Percentiles rank a stretch among this genome's conserved stretches.
Evolutionary conservation across 2,113 vertebrate genomes (phyloP).

Genomic region (Cathartes aura): DNA sequence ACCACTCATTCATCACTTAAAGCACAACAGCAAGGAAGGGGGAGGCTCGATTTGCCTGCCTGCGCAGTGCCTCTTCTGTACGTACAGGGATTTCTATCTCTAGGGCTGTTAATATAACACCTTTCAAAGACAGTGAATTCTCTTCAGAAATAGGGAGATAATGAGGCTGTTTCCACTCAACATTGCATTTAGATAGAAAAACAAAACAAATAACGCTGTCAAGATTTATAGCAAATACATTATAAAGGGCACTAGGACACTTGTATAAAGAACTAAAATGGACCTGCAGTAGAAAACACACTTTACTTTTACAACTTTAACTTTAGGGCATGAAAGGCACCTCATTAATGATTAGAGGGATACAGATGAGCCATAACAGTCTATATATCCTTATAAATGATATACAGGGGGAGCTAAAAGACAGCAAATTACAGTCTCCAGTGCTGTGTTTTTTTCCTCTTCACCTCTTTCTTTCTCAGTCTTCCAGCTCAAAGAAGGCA

Average conservation of each 20-base stretch:
- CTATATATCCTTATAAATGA: constrained; percentile 71
- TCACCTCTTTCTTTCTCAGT: constrained; percentile 36
- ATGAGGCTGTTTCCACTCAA: constrained; percentile 52
- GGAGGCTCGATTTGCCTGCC: not conserved
- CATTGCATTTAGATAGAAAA: constrained; percentile 11
- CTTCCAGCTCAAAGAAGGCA: constrained; percentile 17
- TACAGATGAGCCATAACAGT: constrained; percentile 68
- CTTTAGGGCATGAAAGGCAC: constrained; percentile 67
- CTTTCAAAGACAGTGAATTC: not conserved
- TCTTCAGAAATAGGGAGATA: constrained; percentile 27
- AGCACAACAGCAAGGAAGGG: not conserved
- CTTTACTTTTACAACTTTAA: constrained; percentile 69
- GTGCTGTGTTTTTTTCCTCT: not conserved
- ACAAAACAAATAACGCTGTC: constrained; percentile 41
- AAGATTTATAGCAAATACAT: constrained; percentile 60
- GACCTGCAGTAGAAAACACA: constrained; percentile 58
- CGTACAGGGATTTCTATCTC: constrained; percentile 2
- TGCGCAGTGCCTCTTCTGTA: not conserved
- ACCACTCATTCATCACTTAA: not conserved
- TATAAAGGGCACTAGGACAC: constrained; percentile 56
- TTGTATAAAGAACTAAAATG: constrained; percentile 58
- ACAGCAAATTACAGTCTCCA: constrained; percentile 45
- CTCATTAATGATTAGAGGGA: constrained; percentile 75
- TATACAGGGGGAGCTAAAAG: constrained; percentile 62
- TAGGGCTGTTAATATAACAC: not conserved